phyloP scores from a whole-genome alignment of 2,797 vertebrate genomes.

The Sparus aurata region DNA sequence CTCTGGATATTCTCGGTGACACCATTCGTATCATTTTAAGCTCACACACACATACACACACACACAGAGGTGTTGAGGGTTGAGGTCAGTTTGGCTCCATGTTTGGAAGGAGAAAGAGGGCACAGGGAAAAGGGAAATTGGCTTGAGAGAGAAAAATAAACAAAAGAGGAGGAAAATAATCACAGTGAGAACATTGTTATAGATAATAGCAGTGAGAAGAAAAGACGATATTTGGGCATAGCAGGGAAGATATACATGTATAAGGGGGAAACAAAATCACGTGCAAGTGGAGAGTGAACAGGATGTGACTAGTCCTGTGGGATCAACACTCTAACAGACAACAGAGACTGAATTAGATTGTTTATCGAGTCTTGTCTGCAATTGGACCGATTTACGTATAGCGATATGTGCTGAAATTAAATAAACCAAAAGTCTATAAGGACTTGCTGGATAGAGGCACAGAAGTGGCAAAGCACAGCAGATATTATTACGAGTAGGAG shows the following conservation, averaged over 20 bases:
- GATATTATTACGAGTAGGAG: slow-evolving; percentile 58
- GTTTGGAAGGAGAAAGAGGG: slow-evolving; percentile 33
- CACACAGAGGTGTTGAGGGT: slow-evolving; percentile 44
- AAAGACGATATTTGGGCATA: not conserved
- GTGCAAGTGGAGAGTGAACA: slow-evolving; percentile 1
- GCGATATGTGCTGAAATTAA: slow-evolving; percentile 29
- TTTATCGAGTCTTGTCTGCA: slow-evolving; percentile 23
- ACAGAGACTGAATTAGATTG: not conserved
- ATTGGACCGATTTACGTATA: slow-evolving; percentile 20
- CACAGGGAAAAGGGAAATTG: slow-evolving; percentile 41
- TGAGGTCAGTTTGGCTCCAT: slow-evolving; percentile 55
- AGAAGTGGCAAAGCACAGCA: slow-evolving; percentile 42
- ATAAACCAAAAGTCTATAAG: slow-evolving; percentile 25
- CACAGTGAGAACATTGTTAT: slow-evolving; percentile 12
- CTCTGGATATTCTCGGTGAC: slow-evolving; percentile 39
- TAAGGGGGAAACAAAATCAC: slow-evolving; percentile 27
- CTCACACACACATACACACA: slow-evolving; percentile 20
- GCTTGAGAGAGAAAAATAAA: slow-evolving; percentile 8
- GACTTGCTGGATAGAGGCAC: slow-evolving; percentile 25
- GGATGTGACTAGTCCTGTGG: slow-evolving; percentile 24
- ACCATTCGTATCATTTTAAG: slow-evolving; percentile 48
- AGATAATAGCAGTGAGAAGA: not conserved
- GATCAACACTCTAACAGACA: slow-evolving; percentile 9
- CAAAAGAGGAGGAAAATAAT: slow-evolving; percentile 2
- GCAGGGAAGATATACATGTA: slow-evolving; percentile 14